Percentiles rank a stretch among this genome's conserved stretches.
phyloP scores from a whole-genome alignment of 1,140 invertebrate genomes.

The Saccostrea cuccullata region DNA sequence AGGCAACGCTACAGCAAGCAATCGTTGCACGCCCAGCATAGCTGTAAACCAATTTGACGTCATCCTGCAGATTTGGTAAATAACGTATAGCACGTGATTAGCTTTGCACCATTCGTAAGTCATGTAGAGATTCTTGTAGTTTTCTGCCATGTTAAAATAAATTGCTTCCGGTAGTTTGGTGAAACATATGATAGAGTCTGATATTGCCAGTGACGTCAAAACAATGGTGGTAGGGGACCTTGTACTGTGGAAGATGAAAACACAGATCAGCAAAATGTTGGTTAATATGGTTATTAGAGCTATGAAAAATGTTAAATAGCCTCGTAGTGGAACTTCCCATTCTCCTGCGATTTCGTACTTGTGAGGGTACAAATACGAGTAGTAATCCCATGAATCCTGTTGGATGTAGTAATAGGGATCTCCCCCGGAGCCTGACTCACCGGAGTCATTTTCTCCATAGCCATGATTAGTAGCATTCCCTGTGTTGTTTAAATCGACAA shows the following conservation, averaged over 20 bases:
- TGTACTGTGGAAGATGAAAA: conserved; percentile 43
- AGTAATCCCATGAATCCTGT: background rate
- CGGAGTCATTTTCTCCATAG: background rate
- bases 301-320: conserved; percentile 27
- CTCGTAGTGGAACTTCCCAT: conserved; percentile 36
- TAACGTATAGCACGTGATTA: conserved; percentile 22
- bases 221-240: conserved; percentile 46
- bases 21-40: conserved; percentile 46
- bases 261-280: conserved; percentile 48
- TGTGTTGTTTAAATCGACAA: background rate
- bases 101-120: conserved; percentile 46
- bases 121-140: conserved; percentile 42
- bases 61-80: conserved; percentile 36
- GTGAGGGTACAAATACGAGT: background rate
- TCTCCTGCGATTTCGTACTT: background rate
- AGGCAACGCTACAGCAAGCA: conserved; percentile 43
- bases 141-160: conserved; percentile 47
- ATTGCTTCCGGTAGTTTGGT: conserved; percentile 22
- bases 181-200: conserved; percentile 50
- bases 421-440: background rate
- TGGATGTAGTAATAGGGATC: background rate
- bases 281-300: conserved; percentile 46
- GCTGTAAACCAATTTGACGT: conserved; percentile 55
- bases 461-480: background rate
- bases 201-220: conserved; percentile 42